Evolutionary conservation across 2,113 vertebrate genomes (phyloP), one percentile per base, ranked within the genome.

Genomic region (Edolisoma coerulescens): DNA sequence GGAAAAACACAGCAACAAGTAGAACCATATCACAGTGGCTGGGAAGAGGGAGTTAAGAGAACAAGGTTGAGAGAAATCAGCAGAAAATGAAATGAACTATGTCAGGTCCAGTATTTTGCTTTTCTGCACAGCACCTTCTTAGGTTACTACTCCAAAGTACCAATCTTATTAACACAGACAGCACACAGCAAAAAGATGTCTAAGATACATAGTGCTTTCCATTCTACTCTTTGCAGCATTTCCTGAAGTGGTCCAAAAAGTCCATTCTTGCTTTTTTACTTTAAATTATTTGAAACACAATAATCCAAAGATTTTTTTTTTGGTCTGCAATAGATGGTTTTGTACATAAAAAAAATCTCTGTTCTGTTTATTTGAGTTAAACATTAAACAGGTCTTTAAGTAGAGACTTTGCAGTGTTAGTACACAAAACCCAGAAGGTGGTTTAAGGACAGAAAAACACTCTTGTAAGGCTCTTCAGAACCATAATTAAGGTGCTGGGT

Each of bases 321-420:
- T 49, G 11, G 14, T 26, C 60, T 71, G 44, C 41, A n/a, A 49
- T n/a, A 69, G 39, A 52, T 67, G 23, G 50, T 63, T 84, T 70
- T 78, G 16, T 78, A 41, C 47, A 27, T 23, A 27, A 24, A 13
- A 30, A 61, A 33, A 33, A 42, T 13, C 42, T 41, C 68, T 49
- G 50, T 77, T 71, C 45, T 81, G 54, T 81, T 96, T 88, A 64
- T 78, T 42, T 57, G 35, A 84, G 89, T 96, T 97, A 96, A 95
- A 97, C 90, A 97, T 97, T 96, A 97, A 97, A 64, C 76, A 75
- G 49, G 56, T 63, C 16, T 79, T 89, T 54, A 81, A 70, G 92
- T 5, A 61, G 32, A 71, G 52, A 82, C 24, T 61, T 35, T 45
- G 23, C 83, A 86, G 71, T 57, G 22, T 47, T 90, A 42, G 75